Base-by-base conservation (phyloP, 1,140 invertebrate species). In the Drosophila sucinea region DNA sequence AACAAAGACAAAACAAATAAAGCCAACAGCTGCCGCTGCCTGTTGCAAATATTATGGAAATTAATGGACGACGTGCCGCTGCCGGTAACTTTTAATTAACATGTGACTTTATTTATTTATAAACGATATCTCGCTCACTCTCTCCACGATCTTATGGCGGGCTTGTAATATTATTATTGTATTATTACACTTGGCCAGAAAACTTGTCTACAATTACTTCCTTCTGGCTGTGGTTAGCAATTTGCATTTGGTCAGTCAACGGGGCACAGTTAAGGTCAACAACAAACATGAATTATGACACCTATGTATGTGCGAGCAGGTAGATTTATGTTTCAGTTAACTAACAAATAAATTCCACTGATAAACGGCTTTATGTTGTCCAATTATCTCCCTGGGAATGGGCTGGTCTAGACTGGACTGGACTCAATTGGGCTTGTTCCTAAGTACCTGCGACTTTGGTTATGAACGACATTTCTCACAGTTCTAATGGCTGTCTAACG, bases 21-120 rank as follows among this genome's bases (percentile, higher is more conserved):
- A 38, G 35, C 66, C 73, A 73, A 60, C 32, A 51, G 64, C 33
- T 17, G 47, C 38, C 30, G 60, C 54, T 41, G 77, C 61, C 35
- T 11, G 35, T 38, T 74, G 73, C 76, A 79, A 71, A 72, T 81
- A 80, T 81, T 87, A 72, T 73, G 65, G 55, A 89, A 89, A 89
- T 83, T 89, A 84, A 67, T 62, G 63, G 44, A 11, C 67, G 64
- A 62, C 65, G 76, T 77, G 70, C 80, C 68, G 76, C 66, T 38
- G 35, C 44, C 44, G 44, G 44, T 51, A 68, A 38, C 58, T 73
- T 67, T 67, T 74, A 90, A 87, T 80, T 77, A 85, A 74, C 84
- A 87, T 90, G 83, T 87, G 77, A 84, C 79, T 84, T 73, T 77
- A 71, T 73, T 66, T 54, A 72, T 72, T 74, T 73, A 73, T 80